Evolutionary conservation across 2,797 vertebrate genomes (phyloP), one percentile per base, ranked within the genome.

Genomic region (Thalassophryne amazonica): DNA sequence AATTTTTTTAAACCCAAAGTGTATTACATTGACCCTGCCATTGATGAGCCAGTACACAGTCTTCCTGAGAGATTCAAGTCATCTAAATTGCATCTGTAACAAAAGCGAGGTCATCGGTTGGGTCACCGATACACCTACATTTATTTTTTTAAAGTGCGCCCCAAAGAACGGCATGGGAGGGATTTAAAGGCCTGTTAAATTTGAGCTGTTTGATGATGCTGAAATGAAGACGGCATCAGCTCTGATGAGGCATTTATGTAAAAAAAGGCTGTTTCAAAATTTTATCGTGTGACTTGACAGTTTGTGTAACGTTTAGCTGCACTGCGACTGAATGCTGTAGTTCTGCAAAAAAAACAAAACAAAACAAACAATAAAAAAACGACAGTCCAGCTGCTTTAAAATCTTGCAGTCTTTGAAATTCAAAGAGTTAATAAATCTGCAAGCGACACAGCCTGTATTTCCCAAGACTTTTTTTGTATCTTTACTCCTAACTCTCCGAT

Each of bases 21-120:
- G 73, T 56, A 55, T 60, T 47, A 22, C 74, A 81, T 64, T 50
- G 73, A 79, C 60, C 32, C 60, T 31, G 47, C 52, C 46, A 71
- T 61, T 24, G 52, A 76, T 28, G 54, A 63, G 49, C n/a, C 6
- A 6, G 23, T 29, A 43, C 39, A 60, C 43, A 60, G 65, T 73
- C 41, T 45, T 72, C 33, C 39, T 39, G 39, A 12, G n/a, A 30
- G 21, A 56, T 60, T 41, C 35, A 11, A 25, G 27, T 14, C 16
- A 58, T 64, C 36, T 22, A 25, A 55, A 43, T 15, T 36, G 29
- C 35, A 27, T 2, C 6, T 21, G 18, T 18, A 25, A 59, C 59
- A 64, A 60, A 60, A 58, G 37, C 36, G 65, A 64, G 53, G 57
- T 67, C 60, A 74, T 4, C 15, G 6, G n/a, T 31, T 23, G 45